Evolutionary conservation across 2,888 invertebrate genomes (phyloP).

Genomic region (Drosophila tanythrix): DNA sequence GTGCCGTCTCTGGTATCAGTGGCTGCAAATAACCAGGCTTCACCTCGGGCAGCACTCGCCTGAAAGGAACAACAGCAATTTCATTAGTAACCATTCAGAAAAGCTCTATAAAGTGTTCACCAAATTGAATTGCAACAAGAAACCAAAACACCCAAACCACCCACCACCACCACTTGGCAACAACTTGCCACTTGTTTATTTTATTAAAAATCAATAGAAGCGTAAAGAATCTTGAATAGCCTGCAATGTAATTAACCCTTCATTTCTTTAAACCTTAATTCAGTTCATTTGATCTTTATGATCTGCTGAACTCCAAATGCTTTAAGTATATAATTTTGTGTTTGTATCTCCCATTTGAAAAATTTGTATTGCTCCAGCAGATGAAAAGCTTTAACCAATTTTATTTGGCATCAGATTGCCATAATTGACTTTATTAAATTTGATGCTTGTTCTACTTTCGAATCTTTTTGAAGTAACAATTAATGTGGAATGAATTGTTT

Average conservation of each 20-base stretch:
- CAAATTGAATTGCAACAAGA: constrained; percentile 52
- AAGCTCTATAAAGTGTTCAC: constrained; percentile 18
- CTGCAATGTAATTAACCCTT: background rate
- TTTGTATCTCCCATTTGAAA: background rate
- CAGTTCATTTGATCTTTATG: background rate
- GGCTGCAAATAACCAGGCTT: constrained; percentile 96
- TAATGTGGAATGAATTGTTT: background rate
- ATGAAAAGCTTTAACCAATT: background rate
- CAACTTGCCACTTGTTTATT: constrained; percentile 35
- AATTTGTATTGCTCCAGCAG: background rate
- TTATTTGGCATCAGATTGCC: background rate
- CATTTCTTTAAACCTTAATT: background rate
- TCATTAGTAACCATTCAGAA: constrained; percentile 45
- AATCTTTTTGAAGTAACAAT: background rate
- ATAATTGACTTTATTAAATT: background rate
- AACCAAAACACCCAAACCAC: background rate
- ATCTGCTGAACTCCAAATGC: too few relatives aligned
- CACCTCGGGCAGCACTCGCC: constrained; percentile 95
- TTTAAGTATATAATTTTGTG: background rate
- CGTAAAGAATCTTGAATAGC: background rate
- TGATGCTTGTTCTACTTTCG: background rate
- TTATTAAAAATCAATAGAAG: constrained; percentile 30
- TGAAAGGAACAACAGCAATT: constrained; percentile 83
- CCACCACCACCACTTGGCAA: background rate
- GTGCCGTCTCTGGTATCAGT: constrained; percentile 93